Evolutionary conservation across 2,797 vertebrate species (phyloP), one percentile per base, ranked within the genome.

Genomic region (Manis crassicaudata): DNA sequence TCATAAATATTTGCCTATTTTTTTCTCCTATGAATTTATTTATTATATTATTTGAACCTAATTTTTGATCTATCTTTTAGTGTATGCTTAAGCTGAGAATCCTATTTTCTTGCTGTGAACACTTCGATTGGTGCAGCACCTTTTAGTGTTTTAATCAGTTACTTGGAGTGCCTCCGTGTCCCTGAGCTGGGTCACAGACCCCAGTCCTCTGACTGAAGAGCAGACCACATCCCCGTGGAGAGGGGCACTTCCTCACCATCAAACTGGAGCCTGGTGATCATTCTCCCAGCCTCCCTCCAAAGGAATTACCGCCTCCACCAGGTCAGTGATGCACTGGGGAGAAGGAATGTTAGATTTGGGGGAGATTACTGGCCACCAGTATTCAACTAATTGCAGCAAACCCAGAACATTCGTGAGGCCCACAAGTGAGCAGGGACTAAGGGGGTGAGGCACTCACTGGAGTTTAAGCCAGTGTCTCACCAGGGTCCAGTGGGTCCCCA

Each of bases 151-250:
- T 32, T 18, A 6, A 2, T 12, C 58, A 17, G 25, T 9, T 1
- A 11, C 27, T 27, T 27, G 40, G 52, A n/a, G 35, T 13, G 6
- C 0, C 9, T 2, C 6, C 60, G 9, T 60, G 21, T 21, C 6
- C 14, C 40, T 13, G 70, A n/a, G 54, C 27, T 29, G 4, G 29
- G 29, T 2, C 2, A 13, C 0, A 5, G 23, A 27, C 29, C 67
- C 11, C 7, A 5, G 2, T 4, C 40, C 37, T 40, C 11, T 10
- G 43, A 29, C 17, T 37, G 14, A 58, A 37, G 84, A 60, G 37
- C 27, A 23, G 3, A 2, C 0, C 0, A 0, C 3, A 2, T 32
- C 9, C 17, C 60, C 27, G 21, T 37, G 52, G 56, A 4, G 79
- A 62, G 62, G 7, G n/a, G 13, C 43, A 11, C 10, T 9, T 10